These are phyloP conservation scores for Ericerus pela DNA, from an alignment of 1,140 invertebrate species.

Conservation along the genomic window DNA sequence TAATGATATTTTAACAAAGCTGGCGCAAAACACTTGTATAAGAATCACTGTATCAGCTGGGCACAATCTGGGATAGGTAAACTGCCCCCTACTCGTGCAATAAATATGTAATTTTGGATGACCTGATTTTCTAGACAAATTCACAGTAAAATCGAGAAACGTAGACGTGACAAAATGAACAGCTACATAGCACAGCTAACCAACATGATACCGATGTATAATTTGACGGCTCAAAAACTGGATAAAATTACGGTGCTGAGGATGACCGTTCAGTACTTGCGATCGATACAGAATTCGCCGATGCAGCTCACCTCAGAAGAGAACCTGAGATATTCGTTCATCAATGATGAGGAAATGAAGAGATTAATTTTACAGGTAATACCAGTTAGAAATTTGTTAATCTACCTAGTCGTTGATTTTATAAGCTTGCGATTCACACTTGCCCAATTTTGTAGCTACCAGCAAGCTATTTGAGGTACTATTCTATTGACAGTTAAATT, in stretches of 20 bases:
- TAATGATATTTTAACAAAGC: background rate
- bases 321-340: constrained; percentile 69
- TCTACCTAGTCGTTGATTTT: background rate
- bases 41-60: background rate
- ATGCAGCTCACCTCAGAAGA: constrained; percentile 61
- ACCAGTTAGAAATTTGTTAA: background rate
- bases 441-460: too few species aligned
- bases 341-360: constrained; percentile 79
- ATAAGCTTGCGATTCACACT: background rate
- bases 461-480: too few species aligned
- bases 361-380: constrained; percentile 55
- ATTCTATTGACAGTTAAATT: too few species aligned
- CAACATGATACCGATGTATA: constrained; percentile 83
- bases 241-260: constrained; percentile 85
- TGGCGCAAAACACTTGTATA: background rate
- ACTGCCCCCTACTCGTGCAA: background rate
- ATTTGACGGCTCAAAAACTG: constrained; percentile 77
- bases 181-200: constrained; percentile 84
- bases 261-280: constrained; percentile 87
- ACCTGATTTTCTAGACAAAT: constrained; percentile 49
- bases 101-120: background rate
- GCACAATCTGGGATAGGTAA: background rate
- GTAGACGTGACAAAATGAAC: constrained; percentile 90
- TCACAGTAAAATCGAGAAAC: constrained; percentile 91
- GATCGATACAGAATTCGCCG: constrained; percentile 57